Base-by-base conservation (phyloP, 2,113 vertebrate genomes). In the Sigmodon hispidus region DNA sequence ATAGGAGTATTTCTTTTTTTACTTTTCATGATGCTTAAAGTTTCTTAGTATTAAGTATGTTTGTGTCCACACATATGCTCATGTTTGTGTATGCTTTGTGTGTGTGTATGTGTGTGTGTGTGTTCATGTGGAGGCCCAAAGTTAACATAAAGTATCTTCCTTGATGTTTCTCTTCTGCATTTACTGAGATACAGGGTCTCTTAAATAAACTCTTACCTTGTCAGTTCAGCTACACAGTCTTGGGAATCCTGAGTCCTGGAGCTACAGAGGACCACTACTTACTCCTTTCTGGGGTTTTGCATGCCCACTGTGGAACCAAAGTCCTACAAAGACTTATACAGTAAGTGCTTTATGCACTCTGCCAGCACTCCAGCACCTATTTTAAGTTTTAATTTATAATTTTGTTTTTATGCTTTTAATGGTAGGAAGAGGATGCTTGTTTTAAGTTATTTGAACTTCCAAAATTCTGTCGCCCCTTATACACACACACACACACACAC, bases 381-480 rank as follows among this genome's bases (percentile, higher is more conserved):
- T 50, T 86, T 36, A 34, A 9, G 36, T 52, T 36, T 67, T 69
- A 87, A 57, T 63, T 61, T 91, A 80, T 36, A 40, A 4, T 34
- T 63, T 65, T 26, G 4, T 15, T 72, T 29, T 59, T 36, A 73
- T 52, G 34, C 22, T 83, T 81, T 65, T 52, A 88, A 91, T 80
- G 4, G 12, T 34, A 45, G 17, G 31, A 34, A 36, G 21, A 12
- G 5, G 10, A 34, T n/a, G 11, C 22, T 63, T 70, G 3, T 31
- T 87, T 55, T n/a, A 29, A 24, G 12, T 65, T 90, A 48, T 4
- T 29, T 69, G 1, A 48, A 61, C 34, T 59, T 86, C 61, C 24
- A 31, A 75, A 57, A 57, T 4, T 5, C 1, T 0, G n/a, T 7
- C 26, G 2, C 5, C 1, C 7, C 34, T n/a, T n/a, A n/a, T n/a